Conservation (phyloP, 2,888 invertebrate genomes). For the Petrolisthes manimaculis region DNA sequence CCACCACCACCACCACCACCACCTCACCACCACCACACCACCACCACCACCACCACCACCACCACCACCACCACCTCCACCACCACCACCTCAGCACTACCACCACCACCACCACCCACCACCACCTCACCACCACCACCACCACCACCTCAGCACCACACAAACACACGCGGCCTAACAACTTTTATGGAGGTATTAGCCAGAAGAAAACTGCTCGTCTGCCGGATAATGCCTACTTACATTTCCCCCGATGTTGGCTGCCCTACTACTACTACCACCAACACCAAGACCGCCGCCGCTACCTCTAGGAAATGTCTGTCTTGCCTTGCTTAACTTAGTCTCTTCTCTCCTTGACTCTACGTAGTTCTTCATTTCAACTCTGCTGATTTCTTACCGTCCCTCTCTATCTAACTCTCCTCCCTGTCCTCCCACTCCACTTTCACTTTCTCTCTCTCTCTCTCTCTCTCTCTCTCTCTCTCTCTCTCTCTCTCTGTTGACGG, state of each 20-base stretch:
- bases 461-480: conserved; percentile 12
- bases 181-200: conserved; percentile 51
- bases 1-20: neutral
- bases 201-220: conserved; percentile 42
- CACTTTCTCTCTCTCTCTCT: conserved; percentile 24
- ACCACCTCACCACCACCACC: neutral
- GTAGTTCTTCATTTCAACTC: neutral
- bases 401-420: neutral
- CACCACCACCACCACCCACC: neutral
- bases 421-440: neutral
- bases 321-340: neutral
- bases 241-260: conserved; percentile 29
- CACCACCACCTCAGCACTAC: neutral
- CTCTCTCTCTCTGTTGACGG: too few relatives aligned
- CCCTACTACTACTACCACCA: neutral
- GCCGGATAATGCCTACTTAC: conserved; percentile 37
- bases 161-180: conserved; percentile 34
- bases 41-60: neutral
- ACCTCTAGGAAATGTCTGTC: neutral
- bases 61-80: neutral
- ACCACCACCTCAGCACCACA: conserved; percentile 5
- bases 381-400: neutral
- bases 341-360: conserved; percentile 32
- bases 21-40: neutral
- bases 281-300: neutral